These are phyloP conservation scores for Atrina japonica DNA, from an alignment of 2,888 invertebrate genomes.

Conservation along the genomic window DNA sequence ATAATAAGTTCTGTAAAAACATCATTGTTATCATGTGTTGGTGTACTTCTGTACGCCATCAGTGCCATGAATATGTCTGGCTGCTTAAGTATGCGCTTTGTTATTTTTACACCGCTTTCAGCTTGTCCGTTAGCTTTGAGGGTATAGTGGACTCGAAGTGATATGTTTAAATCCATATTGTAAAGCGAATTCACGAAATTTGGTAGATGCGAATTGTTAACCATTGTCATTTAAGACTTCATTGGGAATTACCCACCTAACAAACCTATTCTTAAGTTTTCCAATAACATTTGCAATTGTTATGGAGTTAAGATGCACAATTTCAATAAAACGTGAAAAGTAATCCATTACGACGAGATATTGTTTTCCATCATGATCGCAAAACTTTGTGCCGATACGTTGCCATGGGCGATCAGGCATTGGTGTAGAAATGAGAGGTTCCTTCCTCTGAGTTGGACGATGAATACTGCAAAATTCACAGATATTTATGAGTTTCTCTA, in stretches of 20 bases:
- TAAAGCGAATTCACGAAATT: constrained; percentile 1
- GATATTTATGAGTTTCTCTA: constrained; percentile 10
- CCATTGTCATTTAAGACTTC: constrained; percentile 4
- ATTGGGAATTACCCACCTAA: constrained; percentile 5
- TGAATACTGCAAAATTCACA: constrained; percentile 16
- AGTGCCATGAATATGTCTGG: not conserved
- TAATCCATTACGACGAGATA: constrained; percentile 16
- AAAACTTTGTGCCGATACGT: constrained; percentile 8
- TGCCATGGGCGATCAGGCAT: constrained; percentile 15
- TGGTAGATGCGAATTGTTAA: constrained; percentile 10
- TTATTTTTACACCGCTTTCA: constrained; percentile 4
- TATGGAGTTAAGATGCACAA: not conserved
- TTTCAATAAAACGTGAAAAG: constrained; percentile 10
- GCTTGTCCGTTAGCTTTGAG: constrained; percentile 7
- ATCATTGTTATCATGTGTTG: not conserved
- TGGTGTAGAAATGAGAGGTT: constrained; percentile 12
- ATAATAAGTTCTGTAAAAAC: not conserved
- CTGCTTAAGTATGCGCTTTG: constrained; percentile 8
- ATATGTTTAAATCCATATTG: constrained; percentile 3
- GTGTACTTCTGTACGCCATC: constrained; percentile 8
- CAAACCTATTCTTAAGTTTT: constrained; percentile 7
- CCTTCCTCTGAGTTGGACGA: constrained; percentile 6
- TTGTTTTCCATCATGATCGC: not conserved
- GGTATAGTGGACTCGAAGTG: not conserved
- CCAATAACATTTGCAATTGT: constrained; percentile 12